These are phyloP conservation scores for Morpho achilles DNA, from an alignment of 2,888 invertebrate species.

Conservation along the genomic window DNA sequence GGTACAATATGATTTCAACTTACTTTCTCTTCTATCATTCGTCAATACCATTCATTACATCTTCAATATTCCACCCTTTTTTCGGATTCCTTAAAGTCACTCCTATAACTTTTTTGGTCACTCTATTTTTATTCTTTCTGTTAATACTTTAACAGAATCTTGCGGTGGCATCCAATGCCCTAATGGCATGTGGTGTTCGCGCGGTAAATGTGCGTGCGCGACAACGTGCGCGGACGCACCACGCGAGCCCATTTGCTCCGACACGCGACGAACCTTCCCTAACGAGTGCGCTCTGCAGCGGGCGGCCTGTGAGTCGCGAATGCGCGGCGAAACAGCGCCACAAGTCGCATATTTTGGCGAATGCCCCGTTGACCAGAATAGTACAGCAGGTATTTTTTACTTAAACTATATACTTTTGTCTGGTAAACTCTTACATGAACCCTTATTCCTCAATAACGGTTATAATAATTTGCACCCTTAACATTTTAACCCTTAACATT, in stretches of 20 bases:
- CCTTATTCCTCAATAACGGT: too few relatives aligned
- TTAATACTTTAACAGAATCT: conserved; percentile 75
- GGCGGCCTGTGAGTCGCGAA: conserved; percentile 83
- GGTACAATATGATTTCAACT: too few relatives aligned
- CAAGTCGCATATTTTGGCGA: conserved; percentile 86
- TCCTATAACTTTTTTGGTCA: too few relatives aligned
- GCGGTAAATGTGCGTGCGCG: conserved; percentile 91
- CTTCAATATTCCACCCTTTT: too few relatives aligned
- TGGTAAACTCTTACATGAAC: too few relatives aligned
- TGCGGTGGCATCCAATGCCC: conserved; percentile 89
- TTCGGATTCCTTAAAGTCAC: too few relatives aligned
- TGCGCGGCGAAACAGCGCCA: conserved; percentile 79
- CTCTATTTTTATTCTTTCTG: too few relatives aligned
- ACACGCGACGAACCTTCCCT: conserved; percentile 85
- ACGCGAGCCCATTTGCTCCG: conserved; percentile 88
- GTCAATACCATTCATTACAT: too few relatives aligned
- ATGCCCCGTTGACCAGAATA: conserved; percentile 84
- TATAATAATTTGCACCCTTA: too few relatives aligned
- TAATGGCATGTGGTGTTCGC: conserved; percentile 89
- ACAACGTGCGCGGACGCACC: conserved; percentile 83
- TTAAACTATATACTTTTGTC: too few relatives aligned
- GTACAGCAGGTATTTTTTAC: conserved; percentile 38
- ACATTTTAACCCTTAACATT: too few relatives aligned
- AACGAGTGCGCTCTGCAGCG: conserved; percentile 91
- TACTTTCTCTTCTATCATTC: too few relatives aligned